phyloP scores from a whole-genome alignment of 2,113 vertebrate species.

The Paramisgurnus dabryanus region DNA sequence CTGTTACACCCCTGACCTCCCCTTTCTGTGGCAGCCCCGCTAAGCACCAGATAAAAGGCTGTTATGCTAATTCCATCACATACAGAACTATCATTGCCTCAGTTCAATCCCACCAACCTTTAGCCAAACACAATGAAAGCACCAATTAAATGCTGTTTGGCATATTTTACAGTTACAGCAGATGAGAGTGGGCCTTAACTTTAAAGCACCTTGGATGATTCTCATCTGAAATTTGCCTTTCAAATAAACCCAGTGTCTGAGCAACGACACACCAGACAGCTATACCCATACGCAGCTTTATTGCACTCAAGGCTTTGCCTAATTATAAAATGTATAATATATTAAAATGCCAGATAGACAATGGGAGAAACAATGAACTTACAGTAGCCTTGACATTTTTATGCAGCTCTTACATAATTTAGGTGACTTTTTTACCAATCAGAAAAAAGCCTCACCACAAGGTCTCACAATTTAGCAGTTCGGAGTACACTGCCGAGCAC shows the following conservation, averaged over 20 bases:
- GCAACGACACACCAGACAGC: constrained; percentile 49
- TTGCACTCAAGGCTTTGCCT: constrained; percentile 60
- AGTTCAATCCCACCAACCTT: constrained; percentile 30
- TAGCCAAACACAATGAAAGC: not conserved
- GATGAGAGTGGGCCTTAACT: constrained; percentile 20
- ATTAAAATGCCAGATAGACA: constrained; percentile 71
- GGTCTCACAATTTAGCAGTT: constrained; percentile 50
- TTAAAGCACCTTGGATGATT: constrained; percentile 31
- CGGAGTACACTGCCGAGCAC: not conserved
- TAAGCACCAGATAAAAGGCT: constrained; percentile 37
- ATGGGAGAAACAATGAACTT: constrained; percentile 67
- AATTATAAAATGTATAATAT: constrained; percentile 78
- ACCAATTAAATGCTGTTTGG: constrained; percentile 1
- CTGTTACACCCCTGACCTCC: not conserved
- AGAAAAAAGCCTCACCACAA: constrained; percentile 43
- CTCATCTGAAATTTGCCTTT: constrained; percentile 63
- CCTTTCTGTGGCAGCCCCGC: not conserved
- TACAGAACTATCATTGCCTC: constrained; percentile 1
- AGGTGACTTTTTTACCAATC: constrained; percentile 62
- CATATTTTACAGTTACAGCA: constrained; percentile 9
- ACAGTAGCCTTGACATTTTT: constrained; percentile 72
- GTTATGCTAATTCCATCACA: constrained; percentile 31
- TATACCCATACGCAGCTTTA: constrained; percentile 48
- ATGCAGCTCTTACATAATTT: constrained; percentile 73
- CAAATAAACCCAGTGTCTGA: constrained; percentile 62